A percentile compares a stretch with the other conserved stretches of the same genome.
phyloP scores from a whole-genome alignment of 2,797 vertebrate genomes.

The Sebastolobus altivelis region DNA sequence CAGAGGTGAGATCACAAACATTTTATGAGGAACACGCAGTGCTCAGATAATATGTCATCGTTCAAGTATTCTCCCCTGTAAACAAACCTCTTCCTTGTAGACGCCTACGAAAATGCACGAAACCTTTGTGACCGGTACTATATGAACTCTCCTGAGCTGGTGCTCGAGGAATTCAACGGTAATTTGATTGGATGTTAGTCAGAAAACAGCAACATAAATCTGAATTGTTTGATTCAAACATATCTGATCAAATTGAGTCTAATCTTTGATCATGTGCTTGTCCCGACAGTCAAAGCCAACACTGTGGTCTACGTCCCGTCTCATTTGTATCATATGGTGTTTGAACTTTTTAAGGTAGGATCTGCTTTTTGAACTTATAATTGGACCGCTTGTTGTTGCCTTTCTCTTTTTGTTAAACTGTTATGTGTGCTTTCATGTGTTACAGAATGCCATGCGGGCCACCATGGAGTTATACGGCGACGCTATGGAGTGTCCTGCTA shows the following conservation, averaged over 20 bases:
- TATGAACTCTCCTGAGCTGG: constrained; percentile 94
- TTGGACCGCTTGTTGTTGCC: too few species aligned
- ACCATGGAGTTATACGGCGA: constrained; percentile 95
- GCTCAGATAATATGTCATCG: background rate
- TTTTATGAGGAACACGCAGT: background rate
- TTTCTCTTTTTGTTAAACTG: background rate
- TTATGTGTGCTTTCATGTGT: background rate
- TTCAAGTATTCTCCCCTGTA: background rate
- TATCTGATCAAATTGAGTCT: background rate
- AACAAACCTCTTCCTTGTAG: constrained; percentile 75
- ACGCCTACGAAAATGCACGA: constrained; percentile 96
- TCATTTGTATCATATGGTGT: constrained; percentile 99
- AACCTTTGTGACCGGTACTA: constrained; percentile 97
- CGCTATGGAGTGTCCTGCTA: constrained; percentile 88
- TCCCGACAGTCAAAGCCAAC: constrained; percentile 87
- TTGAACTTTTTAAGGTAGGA: constrained; percentile 98
- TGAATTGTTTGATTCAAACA: background rate
- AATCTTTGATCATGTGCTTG: constrained; percentile 24
- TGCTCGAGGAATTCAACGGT: constrained; percentile 94
- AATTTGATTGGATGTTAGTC: constrained; percentile 49
- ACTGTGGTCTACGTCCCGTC: constrained; percentile 97
- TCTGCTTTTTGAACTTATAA: background rate
- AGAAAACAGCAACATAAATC: background rate
- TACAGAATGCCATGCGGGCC: constrained; percentile 97
- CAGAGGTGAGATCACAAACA: constrained; percentile 85